Base-by-base conservation (phyloP, 2,113 vertebrate genomes). In the Anseranas semipalmata region DNA sequence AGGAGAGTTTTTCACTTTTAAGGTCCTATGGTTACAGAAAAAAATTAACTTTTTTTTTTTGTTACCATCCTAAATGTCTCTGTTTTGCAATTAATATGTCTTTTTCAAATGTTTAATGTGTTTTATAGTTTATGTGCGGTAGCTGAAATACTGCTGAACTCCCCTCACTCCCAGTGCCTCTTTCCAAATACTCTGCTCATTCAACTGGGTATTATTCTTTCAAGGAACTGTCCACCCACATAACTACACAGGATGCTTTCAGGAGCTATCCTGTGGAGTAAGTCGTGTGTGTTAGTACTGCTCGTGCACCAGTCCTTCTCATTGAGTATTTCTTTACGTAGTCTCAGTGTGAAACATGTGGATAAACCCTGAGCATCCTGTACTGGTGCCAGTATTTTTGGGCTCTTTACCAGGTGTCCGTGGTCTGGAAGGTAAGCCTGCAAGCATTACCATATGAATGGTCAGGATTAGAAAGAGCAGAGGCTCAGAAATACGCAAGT, bases 161-260 rank as follows among this genome's bases (percentile, higher is more conserved):
- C 50, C 33, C 28, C 16, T 39, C 39, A 67, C 4, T 9, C 13
- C 7, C 22, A 37, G 5, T 81, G 22, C 32, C 33, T 67, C 72
- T 95, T 90, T 90, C 56, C 35, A 84, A 32, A 71, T 71, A 46
- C 19, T 87, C 62, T 92, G 24, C 45, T 37, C 52, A 10, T 93
- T 85, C 48, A 89, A 37, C 56, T 68, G 43, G 60, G 10, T 62
- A 35, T 86, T 74, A 55, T 72, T 95, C 70, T 90, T 90, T 92
- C 72, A 94, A 95, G 88, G 79, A 96, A 90, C 76, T 83, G 20
- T 86, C 75, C 46, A 78, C 60, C 24, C 80, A 70, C 74, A 85
- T 37, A 53, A 24, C 65, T 78, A 72, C 77, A 87, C 25, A 19
- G 56, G 24, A 25, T 67, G 21, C 52, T 78, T 68, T 90, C 65